A percentile compares a stretch with the other conserved stretches of the same genome.
Conservation (phyloP, 2,797 vertebrate genomes). For the Pantherophis alleghaniensis region DNA sequence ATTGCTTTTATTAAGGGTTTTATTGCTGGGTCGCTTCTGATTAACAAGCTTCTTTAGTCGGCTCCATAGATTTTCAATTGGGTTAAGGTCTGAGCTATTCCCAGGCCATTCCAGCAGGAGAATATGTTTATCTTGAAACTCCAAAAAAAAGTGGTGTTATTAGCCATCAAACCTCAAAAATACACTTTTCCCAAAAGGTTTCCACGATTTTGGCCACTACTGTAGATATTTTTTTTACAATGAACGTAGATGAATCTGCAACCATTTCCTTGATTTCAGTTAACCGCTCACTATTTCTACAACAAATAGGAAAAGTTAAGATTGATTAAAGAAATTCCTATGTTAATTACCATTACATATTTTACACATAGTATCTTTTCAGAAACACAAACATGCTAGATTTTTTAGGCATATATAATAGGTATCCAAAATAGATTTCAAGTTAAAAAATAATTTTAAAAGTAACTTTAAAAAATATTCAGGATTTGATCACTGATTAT, state of each 20-base stretch:
- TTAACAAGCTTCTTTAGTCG: too few relatives aligned
- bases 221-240: slow-evolving; percentile 1
- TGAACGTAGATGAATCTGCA: neutral
- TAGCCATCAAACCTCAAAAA: too few relatives aligned
- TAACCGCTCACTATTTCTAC: slow-evolving; percentile 23
- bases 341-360: neutral
- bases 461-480: neutral
- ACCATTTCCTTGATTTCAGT: slow-evolving; percentile 18
- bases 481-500: slow-evolving; percentile 31
- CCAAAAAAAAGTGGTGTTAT: too few relatives aligned
- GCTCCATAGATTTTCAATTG: too few relatives aligned
- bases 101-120: too few relatives aligned
- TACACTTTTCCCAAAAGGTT: too few relatives aligned
- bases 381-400: neutral
- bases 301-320: slow-evolving; percentile 7
- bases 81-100: too few relatives aligned
- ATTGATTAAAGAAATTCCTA: neutral
- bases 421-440: neutral
- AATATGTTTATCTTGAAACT: too few relatives aligned
- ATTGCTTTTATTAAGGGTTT: too few relatives aligned
- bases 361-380: neutral
- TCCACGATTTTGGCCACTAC: too few relatives aligned
- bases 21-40: too few relatives aligned
- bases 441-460: neutral
- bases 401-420: neutral